Conservation (phyloP, 1,140 invertebrate species). For the Pseudomyrmex sp. region DNA sequence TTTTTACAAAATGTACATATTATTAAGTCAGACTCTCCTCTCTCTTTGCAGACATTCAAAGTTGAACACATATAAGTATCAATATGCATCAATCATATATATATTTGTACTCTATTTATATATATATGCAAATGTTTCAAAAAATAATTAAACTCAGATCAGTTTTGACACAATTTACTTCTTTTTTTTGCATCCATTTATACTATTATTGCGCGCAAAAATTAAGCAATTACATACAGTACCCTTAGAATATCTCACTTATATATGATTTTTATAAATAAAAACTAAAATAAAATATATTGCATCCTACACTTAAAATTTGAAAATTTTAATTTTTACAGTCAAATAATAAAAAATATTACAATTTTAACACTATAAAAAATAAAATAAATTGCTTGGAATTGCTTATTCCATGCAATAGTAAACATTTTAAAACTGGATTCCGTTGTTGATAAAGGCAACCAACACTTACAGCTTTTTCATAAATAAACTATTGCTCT, state of each 20-base stretch:
- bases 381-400: not conserved
- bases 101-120: constrained; percentile 85
- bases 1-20: constrained; percentile 80
- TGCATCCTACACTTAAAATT: not conserved
- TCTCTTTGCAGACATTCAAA: constrained; percentile 61
- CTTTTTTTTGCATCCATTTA: not conserved
- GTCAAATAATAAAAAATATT: not conserved
- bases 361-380: not conserved
- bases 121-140: constrained; percentile 80
- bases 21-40: constrained; percentile 66
- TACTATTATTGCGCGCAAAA: too few species aligned
- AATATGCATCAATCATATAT: constrained; percentile 76
- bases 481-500: constrained; percentile 41
- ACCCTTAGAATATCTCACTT: too few species aligned
- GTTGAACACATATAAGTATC: constrained; percentile 75
- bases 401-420: not conserved
- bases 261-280: too few species aligned
- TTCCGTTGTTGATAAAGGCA: not conserved
- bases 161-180: constrained; percentile 61
- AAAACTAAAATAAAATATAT: not conserved
- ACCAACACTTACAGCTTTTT: not conserved
- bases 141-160: constrained; percentile 81
- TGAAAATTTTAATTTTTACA: not conserved
- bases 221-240: not conserved
- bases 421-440: not conserved